A percentile compares a stretch with the other conserved stretches of the same genome.
phyloP scores from a whole-genome alignment of 2,113 vertebrate species.

The Eretmochelys imbricata region DNA sequence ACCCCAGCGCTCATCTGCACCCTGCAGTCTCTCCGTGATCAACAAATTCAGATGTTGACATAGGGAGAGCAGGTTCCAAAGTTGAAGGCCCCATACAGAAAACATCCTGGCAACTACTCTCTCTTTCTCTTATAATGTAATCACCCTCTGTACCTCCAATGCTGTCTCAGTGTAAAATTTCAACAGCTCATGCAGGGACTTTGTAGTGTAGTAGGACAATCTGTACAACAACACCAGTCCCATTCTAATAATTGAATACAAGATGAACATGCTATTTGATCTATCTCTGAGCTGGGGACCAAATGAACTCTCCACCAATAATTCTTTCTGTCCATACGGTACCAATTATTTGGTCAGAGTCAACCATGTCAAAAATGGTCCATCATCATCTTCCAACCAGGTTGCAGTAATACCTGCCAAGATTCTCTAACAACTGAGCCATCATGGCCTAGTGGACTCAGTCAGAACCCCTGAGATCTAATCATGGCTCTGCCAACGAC shows the following conservation, averaged over 20 bases:
- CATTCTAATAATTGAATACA: background rate
- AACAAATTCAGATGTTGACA: background rate
- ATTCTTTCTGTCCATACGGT: background rate
- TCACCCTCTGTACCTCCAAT: background rate
- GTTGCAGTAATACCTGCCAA: background rate
- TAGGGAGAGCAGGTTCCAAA: background rate
- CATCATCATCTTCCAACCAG: background rate
- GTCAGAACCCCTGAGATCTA: background rate
- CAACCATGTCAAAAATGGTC: background rate
- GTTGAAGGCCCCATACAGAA: background rate
- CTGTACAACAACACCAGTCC: background rate
- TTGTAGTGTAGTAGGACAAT: background rate
- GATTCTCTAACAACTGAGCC: background rate
- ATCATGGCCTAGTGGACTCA: background rate
- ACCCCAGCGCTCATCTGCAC: background rate
- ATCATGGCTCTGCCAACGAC: background rate
- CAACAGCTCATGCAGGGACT: background rate
- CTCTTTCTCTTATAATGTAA: background rate
- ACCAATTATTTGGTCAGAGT: background rate
- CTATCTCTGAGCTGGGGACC: rapidly evolving
- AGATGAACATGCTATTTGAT: background rate
- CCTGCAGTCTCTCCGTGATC: background rate
- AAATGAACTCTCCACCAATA: background rate
- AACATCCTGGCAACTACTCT: background rate
- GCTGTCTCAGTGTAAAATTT: background rate